phyloP scores from a whole-genome alignment of 2,888 invertebrate species.

The Hoplodrina ambigua region DNA sequence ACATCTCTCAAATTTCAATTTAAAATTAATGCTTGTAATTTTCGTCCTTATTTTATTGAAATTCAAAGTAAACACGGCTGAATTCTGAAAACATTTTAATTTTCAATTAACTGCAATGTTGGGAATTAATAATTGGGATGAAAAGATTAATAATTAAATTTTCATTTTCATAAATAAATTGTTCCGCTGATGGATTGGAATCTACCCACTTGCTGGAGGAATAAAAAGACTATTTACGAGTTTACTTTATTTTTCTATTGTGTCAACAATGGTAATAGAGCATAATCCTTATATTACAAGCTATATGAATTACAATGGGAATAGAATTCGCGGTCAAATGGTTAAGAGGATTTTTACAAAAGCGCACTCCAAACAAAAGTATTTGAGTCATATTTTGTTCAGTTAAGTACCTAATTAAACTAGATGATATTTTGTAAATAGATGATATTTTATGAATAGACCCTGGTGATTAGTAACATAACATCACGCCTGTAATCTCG shows the following conservation, averaged over 20 bases:
- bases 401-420: too few species aligned
- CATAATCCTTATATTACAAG: not conserved
- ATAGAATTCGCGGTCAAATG: too few species aligned
- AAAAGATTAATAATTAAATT: conserved; percentile 31
- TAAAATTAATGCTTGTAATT: conserved; percentile 37
- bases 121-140: conserved; percentile 32
- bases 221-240: not conserved
- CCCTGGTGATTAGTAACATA: too few species aligned
- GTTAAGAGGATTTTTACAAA: too few species aligned
- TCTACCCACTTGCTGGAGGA: not conserved
- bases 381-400: too few species aligned
- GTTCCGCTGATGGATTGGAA: not conserved
- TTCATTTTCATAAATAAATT: conserved; percentile 4
- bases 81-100: conserved; percentile 37
- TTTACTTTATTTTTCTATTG: not conserved
- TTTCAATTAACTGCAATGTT: conserved; percentile 51
- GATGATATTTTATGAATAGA: too few species aligned
- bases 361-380: too few species aligned
- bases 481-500: too few species aligned
- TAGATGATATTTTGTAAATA: too few species aligned
- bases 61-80: conserved; percentile 42
- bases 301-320: too few species aligned
- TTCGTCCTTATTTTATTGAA: conserved; percentile 33
- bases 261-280: not conserved
- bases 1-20: conserved; percentile 32